Evolutionary conservation across 2,113 vertebrate genomes (phyloP).

Genomic region (Heteronetta atricapilla): DNA sequence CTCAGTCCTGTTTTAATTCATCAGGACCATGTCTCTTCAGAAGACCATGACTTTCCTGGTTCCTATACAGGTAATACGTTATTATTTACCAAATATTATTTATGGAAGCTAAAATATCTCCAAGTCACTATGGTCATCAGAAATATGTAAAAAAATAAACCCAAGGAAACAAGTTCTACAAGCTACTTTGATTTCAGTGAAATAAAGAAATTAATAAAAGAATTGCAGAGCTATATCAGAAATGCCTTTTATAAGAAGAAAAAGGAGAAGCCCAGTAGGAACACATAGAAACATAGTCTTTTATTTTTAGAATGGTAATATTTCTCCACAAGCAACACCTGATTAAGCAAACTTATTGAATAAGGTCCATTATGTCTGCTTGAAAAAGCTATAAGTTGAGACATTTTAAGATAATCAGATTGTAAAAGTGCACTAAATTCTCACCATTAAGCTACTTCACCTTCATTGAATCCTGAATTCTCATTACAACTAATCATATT

Average conservation of each 20-base stretch:
- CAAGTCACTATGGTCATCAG: neutral
- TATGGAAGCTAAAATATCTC: neutral
- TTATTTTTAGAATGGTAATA: constrained; percentile 47
- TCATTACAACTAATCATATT: constrained; percentile 60
- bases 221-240: neutral
- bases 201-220: constrained; percentile 5
- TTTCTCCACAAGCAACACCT: constrained; percentile 42
- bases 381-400: constrained; percentile 52
- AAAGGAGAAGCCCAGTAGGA: neutral
- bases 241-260: neutral
- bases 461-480: constrained; percentile 61
- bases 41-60: neutral
- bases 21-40: neutral
- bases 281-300: neutral
- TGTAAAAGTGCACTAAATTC: constrained; percentile 62
- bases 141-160: neutral
- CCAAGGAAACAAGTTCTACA: neutral
- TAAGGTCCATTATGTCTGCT: constrained; percentile 58
- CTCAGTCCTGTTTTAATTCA: neutral
- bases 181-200: neutral
- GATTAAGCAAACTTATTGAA: constrained; percentile 70
- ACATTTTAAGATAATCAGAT: constrained; percentile 67
- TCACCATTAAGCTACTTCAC: constrained; percentile 44
- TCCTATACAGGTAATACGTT: neutral
- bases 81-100: neutral